A percentile compares a stretch with the other conserved stretches of the same genome.
phyloP scores from a whole-genome alignment of 2,113 vertebrate species.

The Callipepla californica region DNA sequence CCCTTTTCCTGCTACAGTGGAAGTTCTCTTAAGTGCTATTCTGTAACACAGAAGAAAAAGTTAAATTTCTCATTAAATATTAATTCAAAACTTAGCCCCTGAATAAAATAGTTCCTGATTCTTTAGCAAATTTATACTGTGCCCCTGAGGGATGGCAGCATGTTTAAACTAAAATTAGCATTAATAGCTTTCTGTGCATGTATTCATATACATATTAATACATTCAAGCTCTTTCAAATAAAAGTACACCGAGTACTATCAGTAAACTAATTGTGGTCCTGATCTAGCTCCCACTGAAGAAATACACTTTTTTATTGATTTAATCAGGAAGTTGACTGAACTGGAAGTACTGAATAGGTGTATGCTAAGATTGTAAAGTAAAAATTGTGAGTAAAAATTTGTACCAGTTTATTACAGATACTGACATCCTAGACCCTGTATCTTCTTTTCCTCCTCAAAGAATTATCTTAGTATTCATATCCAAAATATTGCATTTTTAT shows the following conservation, averaged over 20 bases:
- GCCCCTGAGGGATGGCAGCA: neutral
- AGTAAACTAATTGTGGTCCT: neutral
- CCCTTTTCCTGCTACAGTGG: neutral
- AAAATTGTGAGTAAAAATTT: neutral
- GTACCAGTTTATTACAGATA: neutral
- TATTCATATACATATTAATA: neutral
- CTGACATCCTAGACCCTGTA: fast-evolving
- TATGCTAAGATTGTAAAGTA: neutral
- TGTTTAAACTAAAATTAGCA: slow-evolving; percentile 14
- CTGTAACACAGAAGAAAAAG: neutral
- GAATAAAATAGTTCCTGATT: slow-evolving; percentile 44
- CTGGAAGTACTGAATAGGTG: neutral
- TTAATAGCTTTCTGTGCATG: neutral
- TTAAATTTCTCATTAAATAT: slow-evolving; percentile 51
- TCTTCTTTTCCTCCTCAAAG: neutral
- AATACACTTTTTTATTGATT: neutral
- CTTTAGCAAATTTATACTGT: neutral
- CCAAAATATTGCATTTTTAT: neutral
- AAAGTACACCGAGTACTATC: neutral
- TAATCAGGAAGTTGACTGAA: neutral
- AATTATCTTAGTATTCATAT: neutral
- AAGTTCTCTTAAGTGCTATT: neutral
- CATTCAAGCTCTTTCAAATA: neutral
- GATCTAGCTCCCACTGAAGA: neutral
- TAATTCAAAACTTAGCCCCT: slow-evolving; percentile 34